Conservation (phyloP, 2,113 vertebrate species). For the Cynoglossus semilaevis region DNA sequence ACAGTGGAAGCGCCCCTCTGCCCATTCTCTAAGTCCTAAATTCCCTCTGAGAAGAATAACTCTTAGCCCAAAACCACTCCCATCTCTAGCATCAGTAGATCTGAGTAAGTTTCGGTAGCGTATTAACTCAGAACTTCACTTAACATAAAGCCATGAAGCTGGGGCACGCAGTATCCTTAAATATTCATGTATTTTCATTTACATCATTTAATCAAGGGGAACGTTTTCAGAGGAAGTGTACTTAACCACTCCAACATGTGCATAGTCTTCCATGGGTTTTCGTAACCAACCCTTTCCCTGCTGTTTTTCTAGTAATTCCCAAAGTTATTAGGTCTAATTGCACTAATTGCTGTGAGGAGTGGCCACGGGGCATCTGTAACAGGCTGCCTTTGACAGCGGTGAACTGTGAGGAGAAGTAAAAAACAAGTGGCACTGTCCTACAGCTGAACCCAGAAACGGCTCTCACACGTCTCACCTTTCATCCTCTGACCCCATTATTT, state of each 20-base stretch:
- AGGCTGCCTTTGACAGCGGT: slow-evolving; percentile 59
- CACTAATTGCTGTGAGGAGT: slow-evolving; percentile 64
- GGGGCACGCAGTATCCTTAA: slow-evolving; percentile 7
- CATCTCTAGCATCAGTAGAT: slow-evolving; percentile 27
- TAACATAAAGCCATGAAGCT: slow-evolving; percentile 18
- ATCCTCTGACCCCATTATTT: slow-evolving; percentile 76
- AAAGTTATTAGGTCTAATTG: slow-evolving; percentile 69
- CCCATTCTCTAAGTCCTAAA: slow-evolving; percentile 57
- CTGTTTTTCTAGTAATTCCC: slow-evolving; percentile 63
- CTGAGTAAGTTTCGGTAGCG: background rate
- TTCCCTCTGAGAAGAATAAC: slow-evolving; percentile 56
- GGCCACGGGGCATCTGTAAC: slow-evolving; percentile 53
- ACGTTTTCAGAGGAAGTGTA: slow-evolving; percentile 25
- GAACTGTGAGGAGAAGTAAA: slow-evolving; percentile 54
- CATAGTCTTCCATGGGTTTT: slow-evolving; percentile 31
- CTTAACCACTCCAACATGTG: slow-evolving; percentile 61
- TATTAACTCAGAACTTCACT: background rate
- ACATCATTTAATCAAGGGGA: slow-evolving; percentile 23
- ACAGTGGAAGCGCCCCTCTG: slow-evolving; percentile 68
- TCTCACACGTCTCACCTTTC: slow-evolving; percentile 70
- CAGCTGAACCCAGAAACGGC: slow-evolving; percentile 57
- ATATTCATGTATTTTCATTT: slow-evolving; percentile 36
- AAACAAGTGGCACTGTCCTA: slow-evolving; percentile 69
- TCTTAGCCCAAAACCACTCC: slow-evolving; percentile 24
- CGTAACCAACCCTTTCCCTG: slow-evolving; percentile 21